Base-by-base conservation (phyloP, 2,797 vertebrate genomes). In the Cygnus olor region DNA sequence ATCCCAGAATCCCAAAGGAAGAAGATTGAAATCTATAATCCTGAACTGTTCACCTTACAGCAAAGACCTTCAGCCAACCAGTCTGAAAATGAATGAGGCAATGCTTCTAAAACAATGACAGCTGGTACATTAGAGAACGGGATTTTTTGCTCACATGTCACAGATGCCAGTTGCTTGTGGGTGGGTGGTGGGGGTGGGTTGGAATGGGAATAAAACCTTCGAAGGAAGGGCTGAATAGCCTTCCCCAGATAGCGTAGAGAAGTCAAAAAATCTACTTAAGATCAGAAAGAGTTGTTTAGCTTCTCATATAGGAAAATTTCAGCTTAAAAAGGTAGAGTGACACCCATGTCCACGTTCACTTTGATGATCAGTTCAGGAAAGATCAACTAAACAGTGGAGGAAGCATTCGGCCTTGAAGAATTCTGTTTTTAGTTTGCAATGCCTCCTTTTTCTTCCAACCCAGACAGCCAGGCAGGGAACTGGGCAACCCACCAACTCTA, bases 41-140 rank as follows among this genome's bases (percentile, higher is more conserved):
- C 30, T 70, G 34, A 85, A 74, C 20, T 9, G 63, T 54, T 79
- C 54, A 92, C 66, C 70, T 93, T 78, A 66, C 24, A 90, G 53
- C 32, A 74, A 72, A 90, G 61, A 28, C n/a, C 80, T 81, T 66
- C 63, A 70, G 73, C 77, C 82, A 93, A 76, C 79, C 9, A 58
- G 18, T 36, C 66, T 34, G 66, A 88, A 94, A 90, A 93, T 86
- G 49, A 94, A 82, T 68, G 80, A 94, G 64, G 72, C 38, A 70
- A 60, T 56, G 73, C 74, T 82, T 88, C 60, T 87, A 27, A 94
- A 83, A 77, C 42, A 81, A 90, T 58, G 73, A 64, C 64, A 86
- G 53, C 22, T 28, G 11, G 51, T 22, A 56, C 25, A 32, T 49
- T 47, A 78, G n/a, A 91, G 80, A 92, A 88, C 60, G 45, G 40